Base-by-base conservation (phyloP, 2,797 vertebrate species). In the Sebastes itinus region DNA sequence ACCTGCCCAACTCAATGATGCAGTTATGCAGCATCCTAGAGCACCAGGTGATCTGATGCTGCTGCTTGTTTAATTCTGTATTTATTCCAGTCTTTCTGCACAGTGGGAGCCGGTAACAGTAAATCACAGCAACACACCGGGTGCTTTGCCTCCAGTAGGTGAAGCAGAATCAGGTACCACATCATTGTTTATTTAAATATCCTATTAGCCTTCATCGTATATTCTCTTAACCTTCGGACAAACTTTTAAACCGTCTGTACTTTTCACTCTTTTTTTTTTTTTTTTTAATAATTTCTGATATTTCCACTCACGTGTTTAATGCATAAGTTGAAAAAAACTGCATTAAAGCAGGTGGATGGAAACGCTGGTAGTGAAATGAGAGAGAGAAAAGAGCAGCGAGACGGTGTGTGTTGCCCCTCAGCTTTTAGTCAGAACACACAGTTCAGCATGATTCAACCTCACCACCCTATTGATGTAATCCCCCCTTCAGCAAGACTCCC, bases 391-490 rank as follows among this genome's bases (percentile, higher is more conserved):
- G 63, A 14, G 49, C 28, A 56, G 23, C 2, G 59, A 8, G 69
- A 14, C 2, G 7, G 63, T 13, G 59, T 13, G 59, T 8, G 63
- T 6, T 32, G 52, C 27, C 67, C 83, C 60, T 61, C 65, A 83
- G 79, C 59, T 72, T 81, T 87, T 23, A 74, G 67, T 69, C 61
- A 60, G 25, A 79, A 60, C 25, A 23, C 65, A 72, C 60, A 32
- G 27, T 42, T 81, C 74, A 56, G 69, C n/a, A 20, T 84, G 82
- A 89, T 69, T 89, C 89, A 88, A 46, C 73, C 70, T 84, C 80
- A 75, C 63, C 74, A 23, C 42, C 16, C 22, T 13, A 13, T 4
- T 81, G 77, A 85, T 35, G 78, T 72, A 82, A 86, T 62, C 66
- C 49, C 12, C 35, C 87, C 84, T 68, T 66, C 27, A 77, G 89